Percentiles rank a stretch among this genome's conserved stretches.
Evolutionary conservation across 2,797 vertebrate genomes (phyloP).

Genomic region (Phrynocephalus forsythii): DNA sequence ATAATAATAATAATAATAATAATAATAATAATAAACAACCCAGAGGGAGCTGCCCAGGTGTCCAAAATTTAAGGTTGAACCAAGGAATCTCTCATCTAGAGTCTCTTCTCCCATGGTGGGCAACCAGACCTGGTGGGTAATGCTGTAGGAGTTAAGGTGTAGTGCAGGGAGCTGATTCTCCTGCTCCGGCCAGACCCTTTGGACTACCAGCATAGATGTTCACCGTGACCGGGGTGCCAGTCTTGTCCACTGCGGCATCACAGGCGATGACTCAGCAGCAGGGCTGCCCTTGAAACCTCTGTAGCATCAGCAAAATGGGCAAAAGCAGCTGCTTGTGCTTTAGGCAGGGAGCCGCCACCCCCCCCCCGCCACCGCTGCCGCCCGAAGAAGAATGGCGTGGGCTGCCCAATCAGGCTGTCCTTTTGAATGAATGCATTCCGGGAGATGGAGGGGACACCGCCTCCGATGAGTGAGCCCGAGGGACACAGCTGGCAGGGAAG

Average conservation of each 20-base stretch:
- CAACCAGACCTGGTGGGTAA: too few relatives aligned
- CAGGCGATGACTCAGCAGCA: not conserved
- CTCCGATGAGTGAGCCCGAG: too few relatives aligned
- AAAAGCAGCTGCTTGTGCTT: not conserved
- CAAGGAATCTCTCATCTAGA: too few relatives aligned
- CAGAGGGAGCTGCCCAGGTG: not conserved
- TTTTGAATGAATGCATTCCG: not conserved
- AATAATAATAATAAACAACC: too few relatives aligned
- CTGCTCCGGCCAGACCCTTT: accelerated
- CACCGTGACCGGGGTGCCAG: not conserved
- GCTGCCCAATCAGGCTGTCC: slow-evolving; percentile 4
- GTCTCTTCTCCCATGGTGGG: too few relatives aligned
- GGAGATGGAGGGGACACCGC: not conserved
- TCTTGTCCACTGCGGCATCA: not conserved
- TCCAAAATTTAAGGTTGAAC: not conserved
- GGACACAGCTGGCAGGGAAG: not conserved
- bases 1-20: too few relatives aligned
- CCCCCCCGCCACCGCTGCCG: not conserved
- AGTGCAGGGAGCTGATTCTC: not conserved
- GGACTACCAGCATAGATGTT: accelerated
- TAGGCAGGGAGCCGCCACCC: not conserved
- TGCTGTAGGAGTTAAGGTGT: too few relatives aligned
- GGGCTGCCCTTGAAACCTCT: not conserved
- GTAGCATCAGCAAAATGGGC: not conserved
- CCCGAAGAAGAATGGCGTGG: not conserved